These are phyloP conservation scores for Diachasmimorpha longicaudata DNA, from an alignment of 1,140 invertebrate species.

Conservation along the genomic window DNA sequence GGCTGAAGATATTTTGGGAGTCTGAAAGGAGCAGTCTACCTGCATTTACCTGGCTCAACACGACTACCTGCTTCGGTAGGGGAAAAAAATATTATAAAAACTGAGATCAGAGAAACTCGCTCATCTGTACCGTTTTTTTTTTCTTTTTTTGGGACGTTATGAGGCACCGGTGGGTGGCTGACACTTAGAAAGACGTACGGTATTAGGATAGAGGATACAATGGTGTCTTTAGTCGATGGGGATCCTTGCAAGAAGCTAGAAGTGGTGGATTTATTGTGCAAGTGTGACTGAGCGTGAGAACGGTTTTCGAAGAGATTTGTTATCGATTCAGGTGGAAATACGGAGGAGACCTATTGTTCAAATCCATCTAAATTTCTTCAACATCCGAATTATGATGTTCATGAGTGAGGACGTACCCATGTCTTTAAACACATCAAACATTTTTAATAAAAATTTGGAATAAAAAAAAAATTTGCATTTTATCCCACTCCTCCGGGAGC, in stretches of 20 bases:
- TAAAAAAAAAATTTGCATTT: too few relatives aligned
- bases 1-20: neutral
- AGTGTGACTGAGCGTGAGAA: slow-evolving; percentile 30
- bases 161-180: slow-evolving; percentile 18
- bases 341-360: neutral
- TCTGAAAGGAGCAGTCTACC: slow-evolving; percentile 24
- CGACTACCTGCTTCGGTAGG: slow-evolving; percentile 14
- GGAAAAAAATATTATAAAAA: neutral
- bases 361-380: neutral
- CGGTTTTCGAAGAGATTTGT: slow-evolving; percentile 9
- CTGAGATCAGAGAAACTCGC: slow-evolving; percentile 15
- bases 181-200: slow-evolving; percentile 17
- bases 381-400: neutral
- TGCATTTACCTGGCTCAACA: slow-evolving; percentile 8
- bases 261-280: slow-evolving; percentile 20
- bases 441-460: too few relatives aligned
- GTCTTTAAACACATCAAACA: too few relatives aligned
- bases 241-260: neutral
- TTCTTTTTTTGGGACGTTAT: neutral
- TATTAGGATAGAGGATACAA: slow-evolving; percentile 11
- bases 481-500: too few relatives aligned
- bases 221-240: neutral
- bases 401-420: too few relatives aligned
- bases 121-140: slow-evolving; percentile 14
- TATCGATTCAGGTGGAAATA: slow-evolving; percentile 1